Conservation (phyloP, 1,140 invertebrate genomes). For the Pogonomyrmex barbatus region DNA sequence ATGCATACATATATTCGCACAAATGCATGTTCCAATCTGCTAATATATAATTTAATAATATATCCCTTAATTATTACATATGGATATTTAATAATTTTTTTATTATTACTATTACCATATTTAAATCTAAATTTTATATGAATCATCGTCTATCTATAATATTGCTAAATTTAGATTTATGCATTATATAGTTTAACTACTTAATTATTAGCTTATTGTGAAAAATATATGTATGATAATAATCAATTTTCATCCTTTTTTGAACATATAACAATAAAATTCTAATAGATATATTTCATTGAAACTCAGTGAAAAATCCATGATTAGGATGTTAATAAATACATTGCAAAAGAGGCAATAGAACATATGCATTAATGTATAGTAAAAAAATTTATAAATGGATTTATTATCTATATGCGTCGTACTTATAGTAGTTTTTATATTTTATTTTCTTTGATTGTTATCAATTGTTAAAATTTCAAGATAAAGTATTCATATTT, state of each 20-base stretch:
- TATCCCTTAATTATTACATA: not conserved
- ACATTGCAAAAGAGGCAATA: not conserved
- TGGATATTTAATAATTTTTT: conserved; percentile 61
- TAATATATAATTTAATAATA: conserved; percentile 4
- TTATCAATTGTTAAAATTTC: conserved; percentile 6
- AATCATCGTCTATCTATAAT: conserved; percentile 59
- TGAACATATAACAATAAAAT: conserved; percentile 6
- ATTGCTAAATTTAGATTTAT: conserved; percentile 66
- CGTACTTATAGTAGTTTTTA: not conserved
- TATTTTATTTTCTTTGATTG: conserved; percentile 1
- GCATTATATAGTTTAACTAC: conserved; percentile 12
- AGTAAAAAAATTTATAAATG: not conserved
- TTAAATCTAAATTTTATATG: conserved; percentile 64
- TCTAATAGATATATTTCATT: not conserved
- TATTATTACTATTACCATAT: conserved; percentile 68
- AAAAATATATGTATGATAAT: conserved; percentile 31
- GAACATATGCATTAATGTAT: not conserved
- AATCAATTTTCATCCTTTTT: not conserved
- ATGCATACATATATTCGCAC: conserved; percentile 1
- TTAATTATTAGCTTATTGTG: conserved; percentile 25
- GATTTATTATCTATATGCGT: not conserved
- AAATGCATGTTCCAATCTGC: not conserved
- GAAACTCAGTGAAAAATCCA: not conserved
- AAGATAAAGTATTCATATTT: not conserved
- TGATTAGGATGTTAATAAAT: not conserved